Percentiles rank a stretch among this genome's conserved stretches.
Evolutionary conservation across 2,888 invertebrate genomes (phyloP).

Genomic region (Stenoptilia bipunctidactyla): DNA sequence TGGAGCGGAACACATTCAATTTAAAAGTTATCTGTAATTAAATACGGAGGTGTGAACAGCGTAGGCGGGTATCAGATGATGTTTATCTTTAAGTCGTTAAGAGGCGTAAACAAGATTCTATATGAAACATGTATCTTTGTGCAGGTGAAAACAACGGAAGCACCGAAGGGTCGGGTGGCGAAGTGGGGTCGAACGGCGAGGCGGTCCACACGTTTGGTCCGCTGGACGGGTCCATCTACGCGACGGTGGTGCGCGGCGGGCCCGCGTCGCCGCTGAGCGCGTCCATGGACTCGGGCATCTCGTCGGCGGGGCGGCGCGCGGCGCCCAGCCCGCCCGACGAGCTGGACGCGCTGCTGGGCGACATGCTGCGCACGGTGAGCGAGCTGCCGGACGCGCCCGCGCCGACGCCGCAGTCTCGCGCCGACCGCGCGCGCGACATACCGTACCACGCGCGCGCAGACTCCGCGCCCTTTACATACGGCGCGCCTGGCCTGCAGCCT

Average conservation of each 20-base stretch:
- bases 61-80: conserved; percentile 11
- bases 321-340: conserved; percentile 73
- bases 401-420: conserved; percentile 50
- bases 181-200: conserved; percentile 54
- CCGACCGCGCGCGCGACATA: conserved; percentile 71
- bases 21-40: conserved; percentile 46
- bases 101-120: too few species aligned
- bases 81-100: conserved; percentile 20
- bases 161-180: conserved; percentile 54
- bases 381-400: conserved; percentile 77
- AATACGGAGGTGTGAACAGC: conserved; percentile 2
- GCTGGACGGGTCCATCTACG: conserved; percentile 92
- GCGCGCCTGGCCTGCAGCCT: conserved; percentile 71
- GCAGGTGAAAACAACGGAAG: conserved; percentile 71
- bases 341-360: conserved; percentile 86
- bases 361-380: conserved; percentile 90
- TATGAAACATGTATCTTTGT: too few species aligned
- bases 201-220: conserved; percentile 84
- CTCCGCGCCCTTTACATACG: conserved; percentile 91
- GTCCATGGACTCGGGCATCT: conserved; percentile 93
- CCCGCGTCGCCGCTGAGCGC: conserved; percentile 82
- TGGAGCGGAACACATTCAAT: conserved; percentile 47
- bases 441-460: conserved; percentile 94
- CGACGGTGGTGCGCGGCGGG: conserved; percentile 71
- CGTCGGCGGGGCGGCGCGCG: conserved; percentile 77